Conservation (phyloP, 2,888 invertebrate species). For the Harpalus rufipes region DNA sequence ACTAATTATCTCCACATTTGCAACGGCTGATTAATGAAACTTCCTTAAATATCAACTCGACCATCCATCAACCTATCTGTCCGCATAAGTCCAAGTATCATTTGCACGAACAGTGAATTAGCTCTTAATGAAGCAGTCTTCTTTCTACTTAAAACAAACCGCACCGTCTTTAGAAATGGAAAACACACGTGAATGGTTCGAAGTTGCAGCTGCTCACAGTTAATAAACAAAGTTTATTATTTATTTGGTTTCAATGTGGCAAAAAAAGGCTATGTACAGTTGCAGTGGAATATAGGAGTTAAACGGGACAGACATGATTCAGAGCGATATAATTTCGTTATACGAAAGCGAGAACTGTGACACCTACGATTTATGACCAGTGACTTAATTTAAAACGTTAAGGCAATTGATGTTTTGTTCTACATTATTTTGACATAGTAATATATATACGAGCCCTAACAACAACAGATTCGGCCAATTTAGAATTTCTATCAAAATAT, state of each 20-base stretch:
- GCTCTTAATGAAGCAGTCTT: constrained; percentile 35
- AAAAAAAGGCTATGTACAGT: constrained; percentile 64
- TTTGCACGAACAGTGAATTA: constrained; percentile 37
- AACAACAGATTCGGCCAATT: no score
- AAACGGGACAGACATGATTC: constrained; percentile 52
- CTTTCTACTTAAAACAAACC: background rate
- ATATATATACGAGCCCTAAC: no score
- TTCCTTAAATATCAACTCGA: constrained; percentile 20
- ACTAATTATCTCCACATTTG: constrained; percentile 10
- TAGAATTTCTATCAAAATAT: no score
- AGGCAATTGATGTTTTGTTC: background rate
- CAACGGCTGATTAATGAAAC: constrained; percentile 32
- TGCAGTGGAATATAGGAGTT: constrained; percentile 49
- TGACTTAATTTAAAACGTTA: background rate
- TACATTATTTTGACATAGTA: background rate
- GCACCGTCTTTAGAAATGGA: constrained; percentile 24
- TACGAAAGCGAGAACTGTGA: constrained; percentile 30
- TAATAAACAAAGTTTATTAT: constrained; percentile 62
- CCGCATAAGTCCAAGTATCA: constrained; percentile 8
- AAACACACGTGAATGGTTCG: constrained; percentile 28
- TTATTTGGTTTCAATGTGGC: constrained; percentile 60
- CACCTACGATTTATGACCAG: constrained; percentile 29
- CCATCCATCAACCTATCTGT: constrained; percentile 17
- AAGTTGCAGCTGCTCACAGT: constrained; percentile 42
- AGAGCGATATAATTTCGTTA: constrained; percentile 33